Evolutionary conservation across 2,113 vertebrate genomes (phyloP).

Genomic region (Plecturocebus donacophilus): DNA sequence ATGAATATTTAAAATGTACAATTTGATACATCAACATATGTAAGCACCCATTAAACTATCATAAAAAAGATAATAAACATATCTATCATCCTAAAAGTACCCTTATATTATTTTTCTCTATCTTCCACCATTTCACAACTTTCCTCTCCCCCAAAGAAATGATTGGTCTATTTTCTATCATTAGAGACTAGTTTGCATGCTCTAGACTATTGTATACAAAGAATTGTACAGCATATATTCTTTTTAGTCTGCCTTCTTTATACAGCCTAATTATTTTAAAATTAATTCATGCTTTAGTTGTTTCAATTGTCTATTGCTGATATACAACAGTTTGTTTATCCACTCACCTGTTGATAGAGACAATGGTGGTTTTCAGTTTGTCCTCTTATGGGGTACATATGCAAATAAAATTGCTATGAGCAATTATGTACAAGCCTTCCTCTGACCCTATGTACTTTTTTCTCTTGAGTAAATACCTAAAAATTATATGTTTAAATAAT

Average conservation of each 20-base stretch:
- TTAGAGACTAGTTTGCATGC: not conserved
- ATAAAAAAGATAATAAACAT: not conserved
- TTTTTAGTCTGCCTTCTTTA: not conserved
- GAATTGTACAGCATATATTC: not conserved
- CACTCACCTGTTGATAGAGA: not conserved
- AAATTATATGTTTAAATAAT: not conserved
- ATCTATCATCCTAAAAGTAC: not conserved
- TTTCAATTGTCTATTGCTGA: not conserved
- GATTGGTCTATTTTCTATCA: not conserved
- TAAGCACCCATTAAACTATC: not conserved
- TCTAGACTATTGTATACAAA: not conserved
- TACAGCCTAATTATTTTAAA: not conserved
- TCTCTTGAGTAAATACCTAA: not conserved
- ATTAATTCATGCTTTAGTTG: not conserved
- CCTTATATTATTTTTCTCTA: not conserved
- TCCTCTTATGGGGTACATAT: not conserved
- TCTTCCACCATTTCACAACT: no score
- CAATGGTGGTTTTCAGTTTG: not conserved
- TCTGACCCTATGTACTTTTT: not conserved
- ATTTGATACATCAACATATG: not conserved
- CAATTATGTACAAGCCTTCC: not conserved
- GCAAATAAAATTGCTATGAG: not conserved
- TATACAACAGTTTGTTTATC: not conserved
- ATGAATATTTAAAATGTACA: not conserved
- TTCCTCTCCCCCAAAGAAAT: not conserved